phyloP scores from a whole-genome alignment of 2,888 invertebrate species.

The Agrochola lychnidis region DNA sequence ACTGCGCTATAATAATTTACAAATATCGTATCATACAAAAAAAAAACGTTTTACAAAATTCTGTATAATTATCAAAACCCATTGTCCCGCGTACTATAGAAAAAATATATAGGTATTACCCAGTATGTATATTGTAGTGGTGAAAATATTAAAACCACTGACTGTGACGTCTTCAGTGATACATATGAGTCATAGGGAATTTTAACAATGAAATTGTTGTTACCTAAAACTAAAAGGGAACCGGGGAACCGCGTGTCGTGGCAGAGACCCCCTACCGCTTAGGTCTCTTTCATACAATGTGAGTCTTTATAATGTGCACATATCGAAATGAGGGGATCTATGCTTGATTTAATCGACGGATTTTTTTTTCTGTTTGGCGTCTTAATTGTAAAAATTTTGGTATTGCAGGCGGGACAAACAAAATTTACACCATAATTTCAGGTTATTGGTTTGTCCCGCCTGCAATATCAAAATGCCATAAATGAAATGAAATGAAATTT shows the following conservation, averaged over 20 bases:
- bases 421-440: too few species aligned
- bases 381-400: too few species aligned
- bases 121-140: background rate
- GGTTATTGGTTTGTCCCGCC: too few species aligned
- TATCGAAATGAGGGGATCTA: too few species aligned
- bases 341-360: too few species aligned
- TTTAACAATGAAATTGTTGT: background rate
- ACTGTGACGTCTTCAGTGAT: slow-evolving; percentile 23
- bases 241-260: background rate
- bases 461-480: too few species aligned
- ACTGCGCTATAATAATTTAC: background rate
- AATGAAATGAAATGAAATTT: too few species aligned
- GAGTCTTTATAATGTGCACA: too few species aligned
- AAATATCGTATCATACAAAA: background rate
- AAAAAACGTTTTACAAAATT: slow-evolving; percentile 2
- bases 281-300: background rate
- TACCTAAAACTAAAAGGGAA: slow-evolving; percentile 11
- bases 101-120: slow-evolving; percentile 25
- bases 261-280: too few species aligned
- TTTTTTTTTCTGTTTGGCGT: too few species aligned
- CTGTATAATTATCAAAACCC: slow-evolving; percentile 16
- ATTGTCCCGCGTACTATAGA: slow-evolving; percentile 40
- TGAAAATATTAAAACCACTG: slow-evolving; percentile 27
- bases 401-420: too few species aligned
- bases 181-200: slow-evolving; percentile 29